phyloP scores from a whole-genome alignment of 2,888 invertebrate species.

The Plagodis dolabraria region DNA sequence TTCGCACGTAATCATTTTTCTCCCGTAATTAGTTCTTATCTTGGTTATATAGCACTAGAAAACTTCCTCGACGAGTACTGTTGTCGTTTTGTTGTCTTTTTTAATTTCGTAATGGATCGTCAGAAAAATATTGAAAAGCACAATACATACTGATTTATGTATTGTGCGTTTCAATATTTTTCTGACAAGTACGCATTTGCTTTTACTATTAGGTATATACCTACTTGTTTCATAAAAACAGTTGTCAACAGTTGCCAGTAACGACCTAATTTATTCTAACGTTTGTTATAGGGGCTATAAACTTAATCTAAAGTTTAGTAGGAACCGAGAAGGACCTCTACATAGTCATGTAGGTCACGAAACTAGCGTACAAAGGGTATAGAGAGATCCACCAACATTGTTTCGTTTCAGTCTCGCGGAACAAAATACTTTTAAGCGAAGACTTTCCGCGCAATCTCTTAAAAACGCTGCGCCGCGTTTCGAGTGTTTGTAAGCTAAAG shows the following conservation, averaged over 20 bases:
- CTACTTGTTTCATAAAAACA: background rate
- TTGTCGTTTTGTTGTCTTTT: too few species aligned
- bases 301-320: constrained; percentile 6
- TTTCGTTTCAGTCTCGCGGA: constrained; percentile 10
- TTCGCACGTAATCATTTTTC: too few species aligned
- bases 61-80: too few species aligned
- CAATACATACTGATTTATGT: too few species aligned
- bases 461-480: constrained; percentile 11
- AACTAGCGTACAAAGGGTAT: constrained; percentile 1
- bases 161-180: too few species aligned
- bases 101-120: too few species aligned
- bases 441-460: constrained; percentile 19
- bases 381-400: constrained; percentile 13
- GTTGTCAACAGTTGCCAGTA: background rate
- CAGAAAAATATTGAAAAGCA: too few species aligned
- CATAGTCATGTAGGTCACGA: constrained; percentile 10
- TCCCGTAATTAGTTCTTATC: too few species aligned
- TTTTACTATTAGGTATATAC: background rate
- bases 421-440: constrained; percentile 16
- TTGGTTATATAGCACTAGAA: too few species aligned
- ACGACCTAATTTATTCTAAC: background rate
- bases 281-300: constrained; percentile 1
- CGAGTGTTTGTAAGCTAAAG: constrained; percentile 29
- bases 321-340: background rate
- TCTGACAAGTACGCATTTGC: background rate